Evolutionary conservation across 2,797 vertebrate genomes (phyloP), one percentile per base, ranked within the genome.

Genomic region (Adrianichthys oophorus): DNA sequence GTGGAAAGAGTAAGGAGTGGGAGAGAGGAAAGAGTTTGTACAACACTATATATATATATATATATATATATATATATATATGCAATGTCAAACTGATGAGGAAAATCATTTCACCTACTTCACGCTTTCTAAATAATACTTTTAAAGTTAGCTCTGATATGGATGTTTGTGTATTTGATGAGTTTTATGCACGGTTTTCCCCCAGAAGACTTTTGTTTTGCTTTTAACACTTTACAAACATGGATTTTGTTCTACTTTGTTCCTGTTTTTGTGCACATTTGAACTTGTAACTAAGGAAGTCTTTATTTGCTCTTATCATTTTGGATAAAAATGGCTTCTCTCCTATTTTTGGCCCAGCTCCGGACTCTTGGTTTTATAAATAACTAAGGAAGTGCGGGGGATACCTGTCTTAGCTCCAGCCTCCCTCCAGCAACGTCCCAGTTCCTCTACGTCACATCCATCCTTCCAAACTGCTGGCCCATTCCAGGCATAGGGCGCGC

Each of bases 141-240:
- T 79, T 82, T 90, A 89, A 79, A 92, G 93, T 92, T 92, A 92
- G 86, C 90, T 87, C 84, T 87, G 82, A 89, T 90, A 92, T 91
- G 90, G 87, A 90, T 88, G 91, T 89, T 88, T 89, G 82, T 84
- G 78, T 85, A 75, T 62, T 57, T 42, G 64, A 53, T 76, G 32
- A 76, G 56, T 76, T 46, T 65, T 59, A 61, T 72, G 59, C 10
- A 37, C 26, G 5, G 5, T 26, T 26, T 71, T 73, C 70, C 82
- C 61, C 74, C 19, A 15, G 52, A 62, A 72, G 62, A 76, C 67
- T 56, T 84, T 72, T 7, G 26, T 26, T 82, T 69, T 56, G 59
- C 68, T 70, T 65, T 75, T 56, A 23, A n/a, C 8, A 21, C 6
- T 42, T 23, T 18, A 6, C 12, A 8, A 29, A 12, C 15, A 5